A percentile compares a stretch with the other conserved stretches of the same genome.
These are phyloP conservation scores for Chinchilla lanigera DNA, from an alignment of 2,113 vertebrate genomes.

Conservation along the genomic window DNA sequence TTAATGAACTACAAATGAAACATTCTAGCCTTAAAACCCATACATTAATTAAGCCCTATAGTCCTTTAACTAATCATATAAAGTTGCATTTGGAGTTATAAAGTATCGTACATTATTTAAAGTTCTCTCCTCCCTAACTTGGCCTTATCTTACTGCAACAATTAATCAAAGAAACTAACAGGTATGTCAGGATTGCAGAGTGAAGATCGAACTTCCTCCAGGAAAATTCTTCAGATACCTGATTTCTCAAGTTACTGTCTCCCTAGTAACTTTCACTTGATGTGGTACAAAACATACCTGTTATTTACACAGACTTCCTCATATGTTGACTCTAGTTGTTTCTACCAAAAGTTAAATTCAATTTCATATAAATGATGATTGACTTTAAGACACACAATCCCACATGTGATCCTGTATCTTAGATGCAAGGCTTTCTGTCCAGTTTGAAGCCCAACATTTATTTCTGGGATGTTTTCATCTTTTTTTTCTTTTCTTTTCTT, in stretches of 20 bases:
- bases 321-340: neutral
- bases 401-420: neutral
- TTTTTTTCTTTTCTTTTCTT: neutral
- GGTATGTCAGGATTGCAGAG: neutral
- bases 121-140: neutral
- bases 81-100: constrained; percentile 8
- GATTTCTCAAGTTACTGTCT: neutral
- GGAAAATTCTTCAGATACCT: neutral
- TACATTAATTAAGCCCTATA: neutral
- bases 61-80: neutral
- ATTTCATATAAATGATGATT: neutral
- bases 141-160: neutral
- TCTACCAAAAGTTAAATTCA: neutral
- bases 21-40: neutral
- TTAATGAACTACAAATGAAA: neutral
- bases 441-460: neutral
- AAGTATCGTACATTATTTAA: neutral
- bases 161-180: neutral
- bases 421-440: neutral
- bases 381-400: neutral
- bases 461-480: neutral
- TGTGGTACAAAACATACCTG: neutral
- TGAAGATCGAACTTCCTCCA: neutral
- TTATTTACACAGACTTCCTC: neutral
- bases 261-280: neutral